Base-by-base conservation (phyloP, 1,140 invertebrate genomes). In the Colletes latitarsis region DNA sequence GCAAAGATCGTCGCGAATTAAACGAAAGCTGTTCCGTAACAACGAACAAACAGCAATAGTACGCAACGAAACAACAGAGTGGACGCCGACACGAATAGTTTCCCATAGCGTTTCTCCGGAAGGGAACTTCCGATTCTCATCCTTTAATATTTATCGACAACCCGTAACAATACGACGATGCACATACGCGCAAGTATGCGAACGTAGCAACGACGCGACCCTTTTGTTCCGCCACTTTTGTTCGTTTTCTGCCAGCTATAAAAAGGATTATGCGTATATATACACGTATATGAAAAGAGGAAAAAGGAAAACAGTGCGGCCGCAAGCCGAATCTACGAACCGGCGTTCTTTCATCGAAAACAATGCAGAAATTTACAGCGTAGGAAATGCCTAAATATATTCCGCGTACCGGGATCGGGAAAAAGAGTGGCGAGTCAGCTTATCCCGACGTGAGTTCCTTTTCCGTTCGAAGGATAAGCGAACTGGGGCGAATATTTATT, bases 401-500 rank as follows among this genome's bases (percentile, higher is more conserved):
- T 53, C 10, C 17, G 30, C 21, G 15, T 0, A 57, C 30, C n/a
- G 21, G 57, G 21, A 62, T 62, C n/a, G 46, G 17, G n/a, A 43
- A 62, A 14, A 30, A 30, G 30, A 30, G 30, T 30, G 30, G 30
- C 30, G 30, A 2, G 30, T 30, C 30, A 30, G 30, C 30, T 30
- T 30, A 30, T 30, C 30, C 30, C 30, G 30, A 30, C 30, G 30
- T 30, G 15, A 72, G 70, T 19, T 19, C 52, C 6, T 6, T 41
- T 69, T 21, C 19, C 6, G n/a, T n/a, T 5, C 17, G 30, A 12
- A 4, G 21, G 17, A 46, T 14, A 17, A 70, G 66, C 10, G 21
- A 77, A 77, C 21, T 70, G 66, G 57, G 8, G 46, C 75, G 57
- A 41, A 41, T 52, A 62, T 39, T 70, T 66, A 46, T 64, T 77